These are phyloP conservation scores for Malurus leucopterus DNA, from an alignment of 2,797 vertebrate species.

Conservation along the genomic window DNA sequence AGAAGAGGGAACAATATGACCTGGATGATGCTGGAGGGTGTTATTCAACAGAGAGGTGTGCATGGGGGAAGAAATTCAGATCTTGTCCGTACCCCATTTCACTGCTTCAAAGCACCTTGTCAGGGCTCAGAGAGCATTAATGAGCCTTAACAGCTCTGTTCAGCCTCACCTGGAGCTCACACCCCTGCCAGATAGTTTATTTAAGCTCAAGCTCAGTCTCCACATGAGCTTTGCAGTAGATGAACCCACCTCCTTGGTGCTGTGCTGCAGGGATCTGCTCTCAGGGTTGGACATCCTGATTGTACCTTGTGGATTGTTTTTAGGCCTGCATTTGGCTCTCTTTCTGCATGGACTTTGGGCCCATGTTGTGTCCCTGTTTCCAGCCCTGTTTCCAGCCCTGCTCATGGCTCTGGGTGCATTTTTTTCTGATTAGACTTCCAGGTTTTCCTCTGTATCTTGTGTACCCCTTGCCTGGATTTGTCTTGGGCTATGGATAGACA, in stretches of 20 bases:
- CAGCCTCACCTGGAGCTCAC: not conserved
- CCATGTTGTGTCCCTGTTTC: not conserved
- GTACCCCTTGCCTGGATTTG: not conserved
- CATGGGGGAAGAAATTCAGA: not conserved
- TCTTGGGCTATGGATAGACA: not conserved
- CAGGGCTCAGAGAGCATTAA: not conserved
- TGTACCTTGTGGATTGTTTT: not conserved
- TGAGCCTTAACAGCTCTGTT: not conserved
- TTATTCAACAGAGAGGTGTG: not conserved
- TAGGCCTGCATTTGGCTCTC: not conserved
- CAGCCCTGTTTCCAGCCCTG: not conserved
- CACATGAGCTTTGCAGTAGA: not conserved
- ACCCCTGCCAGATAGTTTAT: not conserved
- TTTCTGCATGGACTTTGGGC: not conserved
- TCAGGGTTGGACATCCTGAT: not conserved
- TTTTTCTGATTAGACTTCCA: not conserved
- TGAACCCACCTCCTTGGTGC: not conserved
- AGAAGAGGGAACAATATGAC: not conserved
- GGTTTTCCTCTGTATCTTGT: not conserved
- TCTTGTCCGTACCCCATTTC: not conserved
- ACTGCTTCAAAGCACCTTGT: not conserved
- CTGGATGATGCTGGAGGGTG: not conserved
- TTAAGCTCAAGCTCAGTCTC: not conserved
- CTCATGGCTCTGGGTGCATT: not conserved
- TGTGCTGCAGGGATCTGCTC: not conserved